Base-by-base conservation (phyloP, 2,888 invertebrate species). In the Tineola bisselliella region DNA sequence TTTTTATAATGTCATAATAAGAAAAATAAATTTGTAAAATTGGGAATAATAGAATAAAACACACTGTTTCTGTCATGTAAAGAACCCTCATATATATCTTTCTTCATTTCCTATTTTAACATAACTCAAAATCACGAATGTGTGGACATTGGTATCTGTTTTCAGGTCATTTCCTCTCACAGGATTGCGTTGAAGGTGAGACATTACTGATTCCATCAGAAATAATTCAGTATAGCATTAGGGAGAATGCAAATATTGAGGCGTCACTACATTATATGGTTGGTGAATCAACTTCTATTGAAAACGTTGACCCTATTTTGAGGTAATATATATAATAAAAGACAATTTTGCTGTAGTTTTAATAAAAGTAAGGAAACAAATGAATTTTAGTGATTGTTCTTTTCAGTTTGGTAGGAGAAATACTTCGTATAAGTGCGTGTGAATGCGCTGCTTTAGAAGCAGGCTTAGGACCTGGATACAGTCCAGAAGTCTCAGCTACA, bases 401-500 rank as follows among this genome's bases (percentile, higher is more conserved):
- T 12, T 75, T 79, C 67, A 90, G 94, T 68, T 79, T 95, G 63
- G 87, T 93, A 52, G 90, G 91, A 4, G 89, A 91, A 66, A 89
- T 95, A 6, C 89, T 95, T 62, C 89, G 92, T 56, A 81, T 95
- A 60, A 92, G 93, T 73, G 90, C 92, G 60, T 90, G 94, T 67
- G 94, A 95, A 73, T 91, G 91, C 64, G 90, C 91, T 1, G 92
- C 93, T 0, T 81, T 92, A 18, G 90, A 91, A 62, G 91, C 91
- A 0, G 87, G 87, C 0, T 71, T 86, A 0, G 92, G 91, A 62
- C 69, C 66, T 60, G 81, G 93, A 63, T 88, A 95, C 67, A 95
- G 95, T 73, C 95, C 95, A 0, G 94, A 94, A 76, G 89, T 95
- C 1, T 91, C 92, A 1, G 90, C 91, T 52, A 92, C 92, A 0